Conservation (phyloP, 2,888 invertebrate genomes). For the Machimus rusticus region DNA sequence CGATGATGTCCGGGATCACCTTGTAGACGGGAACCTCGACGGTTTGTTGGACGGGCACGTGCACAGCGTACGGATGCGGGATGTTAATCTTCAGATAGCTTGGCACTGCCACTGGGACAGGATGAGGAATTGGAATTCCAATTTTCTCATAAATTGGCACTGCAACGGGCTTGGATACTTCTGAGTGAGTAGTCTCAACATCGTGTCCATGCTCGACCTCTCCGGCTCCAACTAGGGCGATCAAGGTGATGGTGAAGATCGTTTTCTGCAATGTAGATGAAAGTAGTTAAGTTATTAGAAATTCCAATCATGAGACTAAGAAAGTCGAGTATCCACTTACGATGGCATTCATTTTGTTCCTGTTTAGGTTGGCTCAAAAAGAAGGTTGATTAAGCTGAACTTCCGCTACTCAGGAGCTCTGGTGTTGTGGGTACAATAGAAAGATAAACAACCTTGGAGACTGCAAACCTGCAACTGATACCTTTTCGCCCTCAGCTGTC, state of each 20-base stretch:
- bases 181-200: slow-evolving; percentile 69
- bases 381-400: not conserved
- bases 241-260: slow-evolving; percentile 34
- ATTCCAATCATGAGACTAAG: not conserved
- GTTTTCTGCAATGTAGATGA: slow-evolving; percentile 42
- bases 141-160: slow-evolving; percentile 76
- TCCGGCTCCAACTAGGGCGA: slow-evolving; percentile 31
- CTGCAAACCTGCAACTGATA: slow-evolving; percentile 35
- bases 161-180: slow-evolving; percentile 74
- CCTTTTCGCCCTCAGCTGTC: slow-evolving; percentile 34
- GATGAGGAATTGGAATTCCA: slow-evolving; percentile 77
- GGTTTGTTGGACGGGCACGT: slow-evolving; percentile 73
- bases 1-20: slow-evolving; percentile 75
- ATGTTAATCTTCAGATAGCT: slow-evolving; percentile 72
- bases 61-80: slow-evolving; percentile 78
- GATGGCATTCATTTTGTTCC: slow-evolving; percentile 48
- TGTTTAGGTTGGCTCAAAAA: slow-evolving; percentile 40
- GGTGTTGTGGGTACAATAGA: not conserved
- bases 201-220: slow-evolving; percentile 67
- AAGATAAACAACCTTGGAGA: slow-evolving; percentile 2
- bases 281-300: not conserved
- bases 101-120: slow-evolving; percentile 74
- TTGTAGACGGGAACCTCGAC: slow-evolving; percentile 78
- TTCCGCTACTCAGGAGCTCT: slow-evolving; percentile 19
- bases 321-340: slow-evolving; percentile 36